phyloP scores from a whole-genome alignment of 2,113 vertebrate genomes.

The Lampris incognitus region DNA sequence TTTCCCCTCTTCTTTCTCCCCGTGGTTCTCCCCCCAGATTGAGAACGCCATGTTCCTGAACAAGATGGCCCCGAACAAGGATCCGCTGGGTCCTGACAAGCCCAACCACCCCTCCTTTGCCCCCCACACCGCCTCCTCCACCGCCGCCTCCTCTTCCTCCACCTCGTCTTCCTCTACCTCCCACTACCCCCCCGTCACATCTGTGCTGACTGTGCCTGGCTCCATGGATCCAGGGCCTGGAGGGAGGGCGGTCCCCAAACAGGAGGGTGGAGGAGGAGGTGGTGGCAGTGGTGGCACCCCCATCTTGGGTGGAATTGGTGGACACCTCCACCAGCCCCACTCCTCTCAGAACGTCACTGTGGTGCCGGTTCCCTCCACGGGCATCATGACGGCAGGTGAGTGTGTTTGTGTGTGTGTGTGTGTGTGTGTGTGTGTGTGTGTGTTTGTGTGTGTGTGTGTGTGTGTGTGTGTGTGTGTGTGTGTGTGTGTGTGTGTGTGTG shows the following conservation, averaged over 20 bases:
- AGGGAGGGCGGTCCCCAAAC: slow-evolving; percentile 84
- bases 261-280: slow-evolving; percentile 82
- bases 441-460: not conserved
- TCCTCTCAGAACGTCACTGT: slow-evolving; percentile 97
- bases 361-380: slow-evolving; percentile 93
- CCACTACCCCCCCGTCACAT: slow-evolving; percentile 63
- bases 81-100: slow-evolving; percentile 94
- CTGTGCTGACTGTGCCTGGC: slow-evolving; percentile 87
- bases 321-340: slow-evolving; percentile 91
- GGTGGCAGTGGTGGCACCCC: slow-evolving; percentile 68
- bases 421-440: not conserved
- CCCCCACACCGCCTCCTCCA: slow-evolving; percentile 72
- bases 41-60: slow-evolving; percentile 99
- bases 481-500: not conserved
- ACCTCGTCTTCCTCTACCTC: slow-evolving; percentile 30
- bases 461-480: slow-evolving; percentile 2
- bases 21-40: slow-evolving; percentile 79
- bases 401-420: not conserved
- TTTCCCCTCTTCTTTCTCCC: not conserved
- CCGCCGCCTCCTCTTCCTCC: slow-evolving; percentile 23
- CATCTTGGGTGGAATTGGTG: slow-evolving; percentile 81
- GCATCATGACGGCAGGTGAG: slow-evolving; percentile 95
- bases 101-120: slow-evolving; percentile 61
- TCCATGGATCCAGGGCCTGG: slow-evolving; percentile 80
- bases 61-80: slow-evolving; percentile 88